Evolutionary conservation across 2,113 vertebrate species (phyloP), one percentile per base, ranked within the genome.

Genomic region (Sander lucioperca): DNA sequence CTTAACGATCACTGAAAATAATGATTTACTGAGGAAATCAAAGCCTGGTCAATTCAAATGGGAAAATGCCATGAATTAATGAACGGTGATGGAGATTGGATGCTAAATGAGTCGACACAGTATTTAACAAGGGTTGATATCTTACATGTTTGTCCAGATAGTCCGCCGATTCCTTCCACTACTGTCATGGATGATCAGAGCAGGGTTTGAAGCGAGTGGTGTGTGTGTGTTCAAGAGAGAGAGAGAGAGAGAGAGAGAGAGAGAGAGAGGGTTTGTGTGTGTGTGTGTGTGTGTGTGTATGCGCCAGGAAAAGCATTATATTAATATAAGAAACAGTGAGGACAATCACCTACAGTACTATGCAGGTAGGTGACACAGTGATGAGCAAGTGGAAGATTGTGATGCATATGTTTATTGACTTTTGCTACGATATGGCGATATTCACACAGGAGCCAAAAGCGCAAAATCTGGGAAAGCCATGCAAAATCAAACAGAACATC

Each of bases 131-230:
- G 14, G 61, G 65, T 45, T 39, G 8, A 65, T 33, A 57, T 83
- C 95, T 95, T 95, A 95, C 94, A 93, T 95, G 83, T 93, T 95
- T 57, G 86, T 95, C 93, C 93, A 95, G 90, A 94, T 76, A 65
- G 75, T 93, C 85, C 90, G 91, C n/a, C 76, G 92, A 47, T 91
- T 92, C 89, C 89, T 88, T 74, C 91, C 92, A 87, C 91, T 89
- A 74, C 47, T 84, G 88, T 45, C 2, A 47, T 36, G 19, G 78
- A 73, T 19, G 65, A 27, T 83, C 47, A 78, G 59, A 79, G 33
- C 16, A 30, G 66, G 27, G 54, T 80, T 74, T 74, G 10, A 71
- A 68, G 6, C 39, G 14, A 30, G 64, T 39, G 39, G 39, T 39
- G 39, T 45, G 48, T 45, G 48, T 64, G 69, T 72, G 68, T 81